Percentiles rank a stretch among this genome's conserved stretches.
phyloP scores from a whole-genome alignment of 2,113 vertebrate genomes.

The Rhabdornis inornatus region DNA sequence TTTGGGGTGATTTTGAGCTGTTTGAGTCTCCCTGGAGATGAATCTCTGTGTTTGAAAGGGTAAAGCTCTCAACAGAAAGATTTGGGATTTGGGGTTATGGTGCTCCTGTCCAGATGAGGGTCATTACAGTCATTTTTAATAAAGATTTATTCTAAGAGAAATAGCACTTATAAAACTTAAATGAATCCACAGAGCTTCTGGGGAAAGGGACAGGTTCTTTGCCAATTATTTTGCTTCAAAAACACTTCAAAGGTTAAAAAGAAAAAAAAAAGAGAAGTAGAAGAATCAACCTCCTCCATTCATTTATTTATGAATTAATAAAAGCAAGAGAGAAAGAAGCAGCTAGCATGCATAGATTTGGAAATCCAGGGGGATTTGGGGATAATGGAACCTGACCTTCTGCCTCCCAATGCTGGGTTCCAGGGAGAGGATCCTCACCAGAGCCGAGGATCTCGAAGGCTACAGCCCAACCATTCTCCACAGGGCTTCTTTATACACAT shows the following conservation, averaged over 20 bases:
- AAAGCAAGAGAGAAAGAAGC: slow-evolving; percentile 4
- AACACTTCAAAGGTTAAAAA: slow-evolving; percentile 22
- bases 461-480: rapidly evolving
- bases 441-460: neutral
- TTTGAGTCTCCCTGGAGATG: neutral
- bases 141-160: slow-evolving; percentile 21
- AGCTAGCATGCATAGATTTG: neutral
- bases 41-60: neutral
- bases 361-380: neutral
- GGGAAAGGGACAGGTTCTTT: neutral
- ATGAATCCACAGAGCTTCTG: neutral
- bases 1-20: neutral
- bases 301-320: slow-evolving; percentile 54
- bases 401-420: neutral
- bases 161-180: slow-evolving; percentile 36
- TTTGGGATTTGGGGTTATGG: neutral
- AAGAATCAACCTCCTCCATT: neutral
- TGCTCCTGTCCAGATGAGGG: neutral
- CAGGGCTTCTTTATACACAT: neutral
- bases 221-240: slow-evolving; percentile 29
- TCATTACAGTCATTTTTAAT: slow-evolving; percentile 6
- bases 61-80: neutral
- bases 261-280: too few species aligned
- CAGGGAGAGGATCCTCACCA: neutral
- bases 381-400: neutral